phyloP scores from a whole-genome alignment of 2,797 vertebrate genomes.

The Lepilemur ruficaudatus region DNA sequence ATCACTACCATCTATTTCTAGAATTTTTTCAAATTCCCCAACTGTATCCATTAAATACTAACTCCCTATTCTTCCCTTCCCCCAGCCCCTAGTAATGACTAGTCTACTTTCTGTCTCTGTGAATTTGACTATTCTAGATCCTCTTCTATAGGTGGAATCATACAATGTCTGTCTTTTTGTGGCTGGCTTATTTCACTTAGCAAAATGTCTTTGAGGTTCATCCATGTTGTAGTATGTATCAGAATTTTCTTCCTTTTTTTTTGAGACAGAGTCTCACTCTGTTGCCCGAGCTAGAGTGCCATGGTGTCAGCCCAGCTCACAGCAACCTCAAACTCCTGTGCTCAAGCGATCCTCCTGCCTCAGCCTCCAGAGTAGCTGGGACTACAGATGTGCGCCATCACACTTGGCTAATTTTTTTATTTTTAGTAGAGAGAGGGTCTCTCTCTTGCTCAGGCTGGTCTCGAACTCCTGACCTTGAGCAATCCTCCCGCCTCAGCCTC shows the following conservation, averaged over 20 bases:
- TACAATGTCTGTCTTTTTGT: background rate
- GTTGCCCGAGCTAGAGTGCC: background rate
- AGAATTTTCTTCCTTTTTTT: background rate
- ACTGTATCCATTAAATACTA: background rate
- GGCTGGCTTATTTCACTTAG: background rate
- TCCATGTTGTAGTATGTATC: background rate
- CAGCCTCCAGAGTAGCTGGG: background rate
- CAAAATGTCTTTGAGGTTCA: background rate
- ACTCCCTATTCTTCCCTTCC: background rate
- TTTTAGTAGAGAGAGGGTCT: background rate
- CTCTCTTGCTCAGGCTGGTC: background rate
- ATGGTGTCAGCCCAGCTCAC: no score
- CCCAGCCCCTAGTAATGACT: background rate
- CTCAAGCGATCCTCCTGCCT: background rate
- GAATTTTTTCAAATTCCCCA: background rate
- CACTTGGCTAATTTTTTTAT: background rate
- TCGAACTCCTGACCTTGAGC: background rate
- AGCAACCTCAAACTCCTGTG: no score
- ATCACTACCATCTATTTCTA: background rate
- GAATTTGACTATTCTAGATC: background rate
- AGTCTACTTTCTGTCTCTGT: background rate
- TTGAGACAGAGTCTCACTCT: background rate
- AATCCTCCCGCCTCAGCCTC: background rate
- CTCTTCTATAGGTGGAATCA: background rate
- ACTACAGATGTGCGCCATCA: background rate